phyloP scores from a whole-genome alignment of 2,113 vertebrate genomes.

The Arizona elegans region DNA sequence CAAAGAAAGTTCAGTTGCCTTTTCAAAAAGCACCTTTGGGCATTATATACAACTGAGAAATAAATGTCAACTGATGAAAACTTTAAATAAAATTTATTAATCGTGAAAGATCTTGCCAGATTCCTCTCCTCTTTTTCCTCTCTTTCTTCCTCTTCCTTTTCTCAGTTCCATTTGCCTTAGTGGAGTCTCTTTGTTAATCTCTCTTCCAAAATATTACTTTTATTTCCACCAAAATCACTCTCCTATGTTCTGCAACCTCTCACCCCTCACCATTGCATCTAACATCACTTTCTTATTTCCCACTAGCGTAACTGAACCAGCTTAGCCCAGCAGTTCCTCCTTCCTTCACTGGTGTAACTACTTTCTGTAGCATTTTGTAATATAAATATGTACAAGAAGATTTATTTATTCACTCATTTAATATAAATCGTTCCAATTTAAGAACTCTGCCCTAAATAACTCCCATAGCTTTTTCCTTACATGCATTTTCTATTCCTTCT shows the following conservation, averaged over 20 bases:
- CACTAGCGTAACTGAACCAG: neutral
- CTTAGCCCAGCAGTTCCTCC: no score
- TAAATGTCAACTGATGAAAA: neutral
- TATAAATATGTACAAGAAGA: neutral
- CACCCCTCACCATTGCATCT: neutral
- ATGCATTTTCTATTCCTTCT: neutral
- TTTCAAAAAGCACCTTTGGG: no score
- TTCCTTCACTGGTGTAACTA: neutral
- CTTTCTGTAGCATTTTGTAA: neutral
- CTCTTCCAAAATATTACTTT: neutral
- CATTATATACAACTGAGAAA: neutral
- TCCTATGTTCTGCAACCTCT: neutral
- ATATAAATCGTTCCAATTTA: neutral
- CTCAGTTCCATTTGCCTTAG: neutral
- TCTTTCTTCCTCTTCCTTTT: neutral
- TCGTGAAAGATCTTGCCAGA: neutral
- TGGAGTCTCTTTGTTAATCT: neutral
- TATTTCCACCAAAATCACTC: neutral
- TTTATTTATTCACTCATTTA: neutral
- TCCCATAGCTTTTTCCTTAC: neutral
- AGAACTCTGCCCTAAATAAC: neutral
- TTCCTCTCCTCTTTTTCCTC: neutral
- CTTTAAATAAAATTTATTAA: neutral
- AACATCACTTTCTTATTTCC: neutral
- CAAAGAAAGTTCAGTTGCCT: no score